Evolutionary conservation across 2,113 vertebrate genomes (phyloP).

Genomic region (Datnioides undecimradiatus): DNA sequence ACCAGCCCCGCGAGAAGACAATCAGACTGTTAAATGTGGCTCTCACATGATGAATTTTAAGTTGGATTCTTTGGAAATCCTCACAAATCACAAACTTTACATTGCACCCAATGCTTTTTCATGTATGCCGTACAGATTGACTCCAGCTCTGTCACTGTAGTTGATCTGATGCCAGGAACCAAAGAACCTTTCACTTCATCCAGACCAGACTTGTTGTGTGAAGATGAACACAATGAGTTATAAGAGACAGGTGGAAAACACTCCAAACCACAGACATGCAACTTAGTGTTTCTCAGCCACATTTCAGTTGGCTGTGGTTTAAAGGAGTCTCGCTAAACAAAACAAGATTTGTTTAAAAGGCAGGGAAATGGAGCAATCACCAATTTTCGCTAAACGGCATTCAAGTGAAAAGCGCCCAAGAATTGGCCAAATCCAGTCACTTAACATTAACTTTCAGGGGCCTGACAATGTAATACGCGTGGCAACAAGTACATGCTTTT

Average conservation of each 20-base stretch:
- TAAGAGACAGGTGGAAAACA: slow-evolving; percentile 48
- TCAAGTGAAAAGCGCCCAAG: slow-evolving; percentile 34
- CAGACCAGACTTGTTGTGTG: slow-evolving; percentile 34
- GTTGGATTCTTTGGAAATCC: not conserved
- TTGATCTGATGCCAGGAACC: slow-evolving; percentile 31
- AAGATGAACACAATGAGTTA: slow-evolving; percentile 45
- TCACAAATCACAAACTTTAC: not conserved
- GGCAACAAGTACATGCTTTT: slow-evolving; percentile 44
- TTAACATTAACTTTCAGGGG: slow-evolving; percentile 36
- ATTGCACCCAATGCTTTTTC: not conserved
- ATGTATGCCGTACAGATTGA: not conserved
- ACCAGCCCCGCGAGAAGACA: slow-evolving; percentile 32
- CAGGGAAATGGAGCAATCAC: slow-evolving; percentile 49
- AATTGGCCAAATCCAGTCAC: slow-evolving; percentile 37
- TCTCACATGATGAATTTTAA: not conserved
- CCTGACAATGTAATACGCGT: slow-evolving; percentile 27
- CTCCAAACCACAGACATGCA: slow-evolving; percentile 50
- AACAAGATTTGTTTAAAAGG: slow-evolving; percentile 47
- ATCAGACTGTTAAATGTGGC: slow-evolving; percentile 33
- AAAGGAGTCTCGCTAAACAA: slow-evolving; percentile 37
- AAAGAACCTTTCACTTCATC: slow-evolving; percentile 38
- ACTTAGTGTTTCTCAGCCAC: slow-evolving; percentile 24
- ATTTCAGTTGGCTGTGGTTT: slow-evolving; percentile 45
- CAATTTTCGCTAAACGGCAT: slow-evolving; percentile 28
- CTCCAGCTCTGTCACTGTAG: slow-evolving; percentile 6